Evolutionary conservation across 1,140 invertebrate species (phyloP).

Genomic region (Lucilia cuprina): DNA sequence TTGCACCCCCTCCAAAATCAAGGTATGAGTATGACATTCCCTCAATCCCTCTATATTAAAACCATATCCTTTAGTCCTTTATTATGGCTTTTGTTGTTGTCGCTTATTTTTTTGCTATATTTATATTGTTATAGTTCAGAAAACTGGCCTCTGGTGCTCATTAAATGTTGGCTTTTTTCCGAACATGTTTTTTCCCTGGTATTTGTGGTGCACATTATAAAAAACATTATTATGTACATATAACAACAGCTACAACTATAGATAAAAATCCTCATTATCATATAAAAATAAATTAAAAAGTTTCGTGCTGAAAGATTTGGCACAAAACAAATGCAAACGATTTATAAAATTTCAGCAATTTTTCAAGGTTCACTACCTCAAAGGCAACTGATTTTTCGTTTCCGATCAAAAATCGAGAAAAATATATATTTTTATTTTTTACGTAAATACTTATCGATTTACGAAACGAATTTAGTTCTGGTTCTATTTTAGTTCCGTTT

Average conservation of each 20-base stretch:
- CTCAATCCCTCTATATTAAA: not conserved
- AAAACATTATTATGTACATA: not conserved
- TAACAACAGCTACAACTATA: not conserved
- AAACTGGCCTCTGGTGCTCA: conserved; percentile 29
- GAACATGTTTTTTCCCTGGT: not conserved
- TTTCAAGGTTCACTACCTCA: too few relatives aligned
- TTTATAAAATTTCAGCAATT: not conserved
- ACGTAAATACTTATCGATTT: too few relatives aligned
- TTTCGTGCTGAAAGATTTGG: not conserved
- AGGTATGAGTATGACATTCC: not conserved
- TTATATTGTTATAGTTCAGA: conserved; percentile 1
- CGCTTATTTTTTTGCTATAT: not conserved
- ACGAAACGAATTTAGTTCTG: too few relatives aligned
- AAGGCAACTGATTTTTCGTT: too few relatives aligned
- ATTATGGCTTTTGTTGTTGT: too few relatives aligned
- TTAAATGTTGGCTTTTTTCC: conserved; percentile 8
- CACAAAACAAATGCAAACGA: not conserved
- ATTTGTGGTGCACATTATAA: conserved; percentile 22
- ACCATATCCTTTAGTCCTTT: not conserved
- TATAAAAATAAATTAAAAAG: conserved; percentile 16
- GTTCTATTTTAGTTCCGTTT: too few relatives aligned
- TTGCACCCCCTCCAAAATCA: not conserved
- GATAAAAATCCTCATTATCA: not conserved
- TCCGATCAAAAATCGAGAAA: too few relatives aligned
- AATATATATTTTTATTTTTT: too few relatives aligned